Conservation (phyloP, 2,113 vertebrate genomes). For the Paradisaea rubra region DNA sequence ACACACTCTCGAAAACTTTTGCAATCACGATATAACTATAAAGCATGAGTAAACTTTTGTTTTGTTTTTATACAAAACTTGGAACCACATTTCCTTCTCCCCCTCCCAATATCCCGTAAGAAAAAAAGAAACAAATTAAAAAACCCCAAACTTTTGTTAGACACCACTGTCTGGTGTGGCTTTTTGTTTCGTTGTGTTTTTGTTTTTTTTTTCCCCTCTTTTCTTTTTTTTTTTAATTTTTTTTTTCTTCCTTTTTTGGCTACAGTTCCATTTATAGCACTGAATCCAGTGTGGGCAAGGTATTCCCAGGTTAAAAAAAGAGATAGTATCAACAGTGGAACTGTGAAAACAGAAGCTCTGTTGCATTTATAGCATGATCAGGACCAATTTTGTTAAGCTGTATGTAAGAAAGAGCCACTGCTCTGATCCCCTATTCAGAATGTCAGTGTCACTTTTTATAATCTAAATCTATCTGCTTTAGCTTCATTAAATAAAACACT, state of each 20-base stretch:
- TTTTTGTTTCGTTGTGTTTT: background rate
- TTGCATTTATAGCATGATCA: constrained; percentile 46
- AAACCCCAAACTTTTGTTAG: background rate
- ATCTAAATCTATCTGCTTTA: constrained; percentile 51
- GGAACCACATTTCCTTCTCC: constrained; percentile 49
- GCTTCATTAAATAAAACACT: constrained; percentile 66
- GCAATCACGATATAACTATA: constrained; percentile 65
- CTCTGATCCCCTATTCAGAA: constrained; percentile 58
- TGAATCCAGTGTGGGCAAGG: constrained; percentile 26
- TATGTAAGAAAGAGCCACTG: constrained; percentile 44
- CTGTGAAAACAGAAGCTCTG: constrained; percentile 42
- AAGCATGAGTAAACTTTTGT: constrained; percentile 65
- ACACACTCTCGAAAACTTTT: constrained; percentile 52
- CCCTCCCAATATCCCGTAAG: background rate
- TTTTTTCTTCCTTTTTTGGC: background rate
- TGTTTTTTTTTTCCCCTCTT: background rate
- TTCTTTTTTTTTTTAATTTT: background rate
- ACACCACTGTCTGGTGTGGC: background rate
- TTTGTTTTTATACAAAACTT: constrained; percentile 66
- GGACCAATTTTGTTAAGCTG: constrained; percentile 24
- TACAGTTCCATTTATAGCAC: background rate
- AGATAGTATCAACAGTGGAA: constrained; percentile 39
- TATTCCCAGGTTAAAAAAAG: constrained; percentile 44
- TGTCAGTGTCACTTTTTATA: constrained; percentile 64
- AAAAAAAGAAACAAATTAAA: constrained; percentile 2